A percentile compares a stretch with the other conserved stretches of the same genome.
Conservation (phyloP, 2,888 invertebrate species). For the Patella caerulea region DNA sequence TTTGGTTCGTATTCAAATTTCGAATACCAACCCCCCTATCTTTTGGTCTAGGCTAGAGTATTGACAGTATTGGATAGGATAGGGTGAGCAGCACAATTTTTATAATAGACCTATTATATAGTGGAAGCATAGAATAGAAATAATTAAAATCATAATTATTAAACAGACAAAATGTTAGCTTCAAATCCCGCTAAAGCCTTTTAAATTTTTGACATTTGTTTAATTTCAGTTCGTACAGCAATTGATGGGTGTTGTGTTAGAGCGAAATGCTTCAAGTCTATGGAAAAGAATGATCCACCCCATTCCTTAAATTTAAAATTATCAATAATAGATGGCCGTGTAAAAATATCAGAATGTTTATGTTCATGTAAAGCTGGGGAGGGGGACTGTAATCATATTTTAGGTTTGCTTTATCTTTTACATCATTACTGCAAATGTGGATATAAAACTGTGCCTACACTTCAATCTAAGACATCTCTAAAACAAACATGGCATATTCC, state of each 20-base stretch:
- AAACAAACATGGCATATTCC: background rate
- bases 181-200: no score
- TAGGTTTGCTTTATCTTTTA: background rate
- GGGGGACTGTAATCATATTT: background rate
- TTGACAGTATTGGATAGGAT: no score
- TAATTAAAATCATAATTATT: no score
- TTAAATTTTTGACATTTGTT: background rate
- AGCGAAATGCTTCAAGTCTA: background rate
- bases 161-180: no score
- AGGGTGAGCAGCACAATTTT: no score
- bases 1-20: no score
- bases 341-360: background rate
- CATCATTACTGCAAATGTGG: background rate
- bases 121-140: no score
- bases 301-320: background rate
- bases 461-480: background rate
- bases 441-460: background rate
- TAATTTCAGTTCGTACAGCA: background rate
- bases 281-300: background rate
- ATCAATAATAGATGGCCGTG: background rate
- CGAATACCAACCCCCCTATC: no score
- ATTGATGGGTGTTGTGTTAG: background rate
- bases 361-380: background rate
- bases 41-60: no score
- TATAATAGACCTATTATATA: no score